Conservation (phyloP, 2,797 vertebrate genomes). For the Neoniphon sammara region DNA sequence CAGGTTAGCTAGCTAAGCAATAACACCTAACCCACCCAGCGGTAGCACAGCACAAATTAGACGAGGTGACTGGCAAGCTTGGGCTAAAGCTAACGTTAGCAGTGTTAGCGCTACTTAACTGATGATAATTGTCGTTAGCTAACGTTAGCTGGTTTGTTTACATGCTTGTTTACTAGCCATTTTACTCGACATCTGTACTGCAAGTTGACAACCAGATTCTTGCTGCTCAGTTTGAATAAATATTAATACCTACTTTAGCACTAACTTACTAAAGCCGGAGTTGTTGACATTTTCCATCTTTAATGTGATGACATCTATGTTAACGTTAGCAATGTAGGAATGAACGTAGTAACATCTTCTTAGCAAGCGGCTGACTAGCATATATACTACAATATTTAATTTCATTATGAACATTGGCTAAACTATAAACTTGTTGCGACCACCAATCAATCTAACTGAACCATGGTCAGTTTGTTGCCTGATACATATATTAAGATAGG, state of each 20-base stretch:
- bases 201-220: not conserved
- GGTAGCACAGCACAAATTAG: slow-evolving; percentile 7
- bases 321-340: too few relatives aligned
- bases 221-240: not conserved
- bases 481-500: not conserved
- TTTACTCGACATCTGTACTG: slow-evolving; percentile 12
- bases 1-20: slow-evolving; percentile 25
- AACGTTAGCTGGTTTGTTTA: slow-evolving; percentile 63
- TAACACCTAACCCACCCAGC: slow-evolving; percentile 25
- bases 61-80: not conserved
- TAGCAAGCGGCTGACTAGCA: not conserved
- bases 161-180: slow-evolving; percentile 31
- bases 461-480: not conserved
- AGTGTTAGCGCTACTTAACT: slow-evolving; percentile 1
- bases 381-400: not conserved
- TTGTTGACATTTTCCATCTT: not conserved
- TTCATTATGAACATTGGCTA: not conserved
- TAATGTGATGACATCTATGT: not conserved
- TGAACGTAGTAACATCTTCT: not conserved
- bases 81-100: slow-evolving; percentile 7
- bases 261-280: not conserved
- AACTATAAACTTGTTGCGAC: not conserved
- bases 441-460: not conserved
- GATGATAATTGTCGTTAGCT: slow-evolving; percentile 12
- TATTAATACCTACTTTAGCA: not conserved